Conservation (phyloP, 2,888 invertebrate species). For the Nipponacmea schrenckii region DNA sequence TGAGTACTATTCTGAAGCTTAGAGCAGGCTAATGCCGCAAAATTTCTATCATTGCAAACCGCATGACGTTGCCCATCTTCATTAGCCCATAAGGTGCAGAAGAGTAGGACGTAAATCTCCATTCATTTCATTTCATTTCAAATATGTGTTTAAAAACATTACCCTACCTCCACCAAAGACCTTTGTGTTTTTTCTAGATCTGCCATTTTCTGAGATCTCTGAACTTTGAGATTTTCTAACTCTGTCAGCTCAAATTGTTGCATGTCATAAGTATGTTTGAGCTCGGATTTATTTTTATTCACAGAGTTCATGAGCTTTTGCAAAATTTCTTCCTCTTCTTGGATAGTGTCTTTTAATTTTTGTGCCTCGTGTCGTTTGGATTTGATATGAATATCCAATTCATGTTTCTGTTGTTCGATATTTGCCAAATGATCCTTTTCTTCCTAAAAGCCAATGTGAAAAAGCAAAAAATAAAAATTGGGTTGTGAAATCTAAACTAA, state of each 20-base stretch:
- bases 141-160: background rate
- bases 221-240: slow-evolving; percentile 51
- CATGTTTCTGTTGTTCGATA: slow-evolving; percentile 50
- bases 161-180: slow-evolving; percentile 50
- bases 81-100: too few relatives aligned
- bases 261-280: slow-evolving; percentile 60
- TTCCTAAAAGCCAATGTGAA: slow-evolving; percentile 36
- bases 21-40: too few relatives aligned
- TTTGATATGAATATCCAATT: slow-evolving; percentile 44
- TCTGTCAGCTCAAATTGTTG: slow-evolving; percentile 55
- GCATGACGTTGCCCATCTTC: too few relatives aligned
- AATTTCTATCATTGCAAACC: too few relatives aligned
- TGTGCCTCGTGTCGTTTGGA: slow-evolving; percentile 46
- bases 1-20: too few relatives aligned
- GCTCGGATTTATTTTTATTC: slow-evolving; percentile 57
- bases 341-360: slow-evolving; percentile 50
- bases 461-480: background rate
- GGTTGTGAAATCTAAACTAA: background rate
- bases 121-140: too few relatives aligned
- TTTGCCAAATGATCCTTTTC: slow-evolving; percentile 44
- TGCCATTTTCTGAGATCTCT: slow-evolving; percentile 51
- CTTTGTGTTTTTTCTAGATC: slow-evolving; percentile 57
- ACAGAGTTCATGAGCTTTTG: slow-evolving; percentile 54
- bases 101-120: too few relatives aligned
- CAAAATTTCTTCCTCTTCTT: slow-evolving; percentile 57